Base-by-base conservation (phyloP, 2,113 vertebrate species). In the Phalacrocorax pelagicus region DNA sequence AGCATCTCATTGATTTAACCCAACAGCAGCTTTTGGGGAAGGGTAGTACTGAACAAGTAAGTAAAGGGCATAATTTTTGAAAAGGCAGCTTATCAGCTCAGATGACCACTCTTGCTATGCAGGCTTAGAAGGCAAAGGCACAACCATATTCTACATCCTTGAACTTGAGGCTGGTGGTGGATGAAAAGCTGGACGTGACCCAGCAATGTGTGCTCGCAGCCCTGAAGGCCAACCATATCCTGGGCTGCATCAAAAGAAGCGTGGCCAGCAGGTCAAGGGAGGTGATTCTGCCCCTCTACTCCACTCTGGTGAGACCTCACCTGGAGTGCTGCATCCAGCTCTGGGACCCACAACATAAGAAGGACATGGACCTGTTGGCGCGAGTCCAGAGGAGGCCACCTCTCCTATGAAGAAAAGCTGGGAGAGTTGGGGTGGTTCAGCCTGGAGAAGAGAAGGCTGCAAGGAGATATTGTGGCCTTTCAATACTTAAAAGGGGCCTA, bases 201-300 rank as follows among this genome's bases (percentile, higher is more conserved):
- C 2, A 6, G 3, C 42, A 63, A 10, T 0, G 4, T 44, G 30
- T 0, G 0, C 21, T 84, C 3, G 4, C 47, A 81, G 38, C 79
- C 59, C 38, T 17, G 9, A 77, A 92, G 9, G 29, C 30, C 23
- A 32, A 0, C 4, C 1, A 1, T 14, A 10, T 67, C 36, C 42
- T 62, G 52, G 42, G 16, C 47, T 32, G 30, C 11, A 38, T 72
- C 30, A 32, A 58, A 42, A 92, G 62, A 0, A 52, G 3, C 0
- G 0, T 52, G 67, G 27, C 14, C 52, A 62, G 47, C 36, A 72
- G 54, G 44, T 17, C 2, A 1, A 67, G 30, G 47, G 52, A 19
- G 18, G 11, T 26, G 42, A 42, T 87, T 80, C 32, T 84, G 3
- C 11, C 46, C 24, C 11, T 86, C 51, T 21, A 9, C 61, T 32